A percentile compares a stretch with the other conserved stretches of the same genome.
Conservation (phyloP, 2,113 vertebrate species). For the Pontoporia blainvillei region DNA sequence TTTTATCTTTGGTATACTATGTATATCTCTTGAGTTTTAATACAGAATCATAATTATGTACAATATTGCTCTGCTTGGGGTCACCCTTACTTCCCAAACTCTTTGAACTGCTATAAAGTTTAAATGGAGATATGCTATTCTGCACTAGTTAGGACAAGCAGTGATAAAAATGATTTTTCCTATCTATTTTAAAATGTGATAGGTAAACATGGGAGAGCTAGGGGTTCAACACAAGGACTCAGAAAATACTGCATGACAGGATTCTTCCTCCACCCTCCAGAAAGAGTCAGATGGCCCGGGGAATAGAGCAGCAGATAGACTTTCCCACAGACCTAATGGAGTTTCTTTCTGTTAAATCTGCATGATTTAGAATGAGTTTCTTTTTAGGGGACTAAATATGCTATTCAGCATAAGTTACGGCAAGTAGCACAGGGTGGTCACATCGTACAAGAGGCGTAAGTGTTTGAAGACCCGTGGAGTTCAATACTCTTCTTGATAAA, state of each 20-base stretch:
- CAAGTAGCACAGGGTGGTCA: not conserved
- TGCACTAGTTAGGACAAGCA: not conserved
- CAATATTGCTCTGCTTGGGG: not conserved
- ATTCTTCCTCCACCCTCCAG: not conserved
- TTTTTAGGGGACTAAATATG: not conserved
- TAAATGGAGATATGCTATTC: not conserved
- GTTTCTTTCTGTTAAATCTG: not conserved
- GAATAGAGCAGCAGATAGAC: not conserved
- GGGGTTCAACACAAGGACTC: not conserved
- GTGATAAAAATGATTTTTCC: not conserved
- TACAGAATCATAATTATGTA: not conserved
- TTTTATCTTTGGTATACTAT: slow-evolving; percentile 1
- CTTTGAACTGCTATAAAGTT: not conserved
- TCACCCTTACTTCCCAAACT: not conserved
- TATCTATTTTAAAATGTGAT: not conserved
- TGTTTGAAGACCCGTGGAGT: not conserved
- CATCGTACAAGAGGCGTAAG: not conserved
- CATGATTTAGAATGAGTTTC: not conserved
- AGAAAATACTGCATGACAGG: not conserved
- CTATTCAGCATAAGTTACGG: not conserved
- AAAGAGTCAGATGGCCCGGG: not conserved
- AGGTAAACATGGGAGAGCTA: not conserved
- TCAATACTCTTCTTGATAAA: not conserved
- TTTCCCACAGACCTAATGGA: not conserved
- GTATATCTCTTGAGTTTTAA: not conserved